phyloP scores from a whole-genome alignment of 2,797 vertebrate species.

The Diplodus puntazzo region DNA sequence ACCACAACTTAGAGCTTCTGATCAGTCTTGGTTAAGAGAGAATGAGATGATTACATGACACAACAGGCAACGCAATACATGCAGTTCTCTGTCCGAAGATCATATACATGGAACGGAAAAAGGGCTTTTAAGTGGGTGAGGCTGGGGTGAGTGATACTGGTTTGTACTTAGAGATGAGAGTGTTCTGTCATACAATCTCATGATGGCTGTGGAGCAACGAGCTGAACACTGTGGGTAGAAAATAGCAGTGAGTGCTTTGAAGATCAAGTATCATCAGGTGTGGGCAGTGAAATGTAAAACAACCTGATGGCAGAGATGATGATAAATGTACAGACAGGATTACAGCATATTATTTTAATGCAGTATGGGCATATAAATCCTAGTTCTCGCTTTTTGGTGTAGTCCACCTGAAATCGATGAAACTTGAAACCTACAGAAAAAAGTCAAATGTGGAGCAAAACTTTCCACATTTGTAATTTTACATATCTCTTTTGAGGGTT shows the following conservation, averaged over 20 bases:
- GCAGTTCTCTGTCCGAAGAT: slow-evolving; percentile 33
- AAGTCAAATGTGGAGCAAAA: not conserved
- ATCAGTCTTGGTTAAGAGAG: slow-evolving; percentile 66
- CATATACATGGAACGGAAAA: slow-evolving; percentile 29
- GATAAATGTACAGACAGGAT: slow-evolving; percentile 1
- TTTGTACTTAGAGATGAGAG: slow-evolving; percentile 26
- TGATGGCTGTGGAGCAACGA: not conserved
- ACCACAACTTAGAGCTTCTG: slow-evolving; percentile 50
- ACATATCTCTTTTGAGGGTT: not conserved
- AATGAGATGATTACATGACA: slow-evolving; percentile 68
- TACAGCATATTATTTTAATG: not conserved
- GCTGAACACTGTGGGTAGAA: not conserved
- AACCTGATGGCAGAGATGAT: not conserved
- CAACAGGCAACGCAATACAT: slow-evolving; percentile 53
- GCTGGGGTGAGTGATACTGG: slow-evolving; percentile 42
- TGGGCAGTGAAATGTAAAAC: slow-evolving; percentile 2
- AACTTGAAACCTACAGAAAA: not conserved
- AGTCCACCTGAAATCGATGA: not conserved
- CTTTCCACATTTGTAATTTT: not conserved
- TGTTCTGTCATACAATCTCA: slow-evolving; percentile 17
- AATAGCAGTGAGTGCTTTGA: not conserved
- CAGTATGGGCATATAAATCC: not conserved
- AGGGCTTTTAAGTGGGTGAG: slow-evolving; percentile 60
- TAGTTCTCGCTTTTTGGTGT: not conserved
- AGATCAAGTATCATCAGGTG: slow-evolving; percentile 12